Base-by-base conservation (phyloP, 2,797 vertebrate species). In the Hypotaenidia okinawae region DNA sequence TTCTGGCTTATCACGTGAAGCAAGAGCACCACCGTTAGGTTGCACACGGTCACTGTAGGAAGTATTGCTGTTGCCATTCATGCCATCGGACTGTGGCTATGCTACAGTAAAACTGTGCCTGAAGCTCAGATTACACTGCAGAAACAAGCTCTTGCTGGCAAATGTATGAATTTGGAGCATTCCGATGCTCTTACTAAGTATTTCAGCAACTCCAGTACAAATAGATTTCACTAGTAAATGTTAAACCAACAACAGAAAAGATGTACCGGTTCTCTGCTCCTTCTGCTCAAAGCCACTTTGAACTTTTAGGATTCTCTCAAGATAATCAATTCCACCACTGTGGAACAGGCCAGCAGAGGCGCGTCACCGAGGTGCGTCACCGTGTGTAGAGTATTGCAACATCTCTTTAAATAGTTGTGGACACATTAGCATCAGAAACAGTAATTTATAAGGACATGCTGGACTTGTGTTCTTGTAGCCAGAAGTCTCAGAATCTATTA, bases 11-110 rank as follows among this genome's bases (percentile, higher is more conserved):
- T 16, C 41, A 55, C 89, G 52, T 68, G 73, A 90, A 64, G 91
- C 88, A 86, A 93, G 94, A 82, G 92, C 92, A 80, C 95, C 95
- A 95, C 92, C 12, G 5, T 45, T 75, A 88, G 95, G 95, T 9
- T 83, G 90, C 61, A 80, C 13, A 17, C 3, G 51, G 76, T 22
- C 43, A 74, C 35, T 89, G 95, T n/a, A 73, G 19, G 11, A 76
- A 51, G 24, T 7, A 28, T 16, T 16, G 57, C 81, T 9, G 8
- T 25, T 82, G 45, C 47, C 55, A 30, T 62, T 55, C n/a, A 6
- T 3, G n/a, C 14, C 1, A 32, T 3, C 16, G 47, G 41, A 15
- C 76, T 69, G 54, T 16, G 76, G 24, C 59, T 35, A 39, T 14
- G 13, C 27, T 49, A 49, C 45, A 49, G 51, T 13, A 51, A n/a